Percentiles rank a stretch among this genome's conserved stretches.
Conservation (phyloP, 1,140 invertebrate species). For the Cydia fagiglandana region DNA sequence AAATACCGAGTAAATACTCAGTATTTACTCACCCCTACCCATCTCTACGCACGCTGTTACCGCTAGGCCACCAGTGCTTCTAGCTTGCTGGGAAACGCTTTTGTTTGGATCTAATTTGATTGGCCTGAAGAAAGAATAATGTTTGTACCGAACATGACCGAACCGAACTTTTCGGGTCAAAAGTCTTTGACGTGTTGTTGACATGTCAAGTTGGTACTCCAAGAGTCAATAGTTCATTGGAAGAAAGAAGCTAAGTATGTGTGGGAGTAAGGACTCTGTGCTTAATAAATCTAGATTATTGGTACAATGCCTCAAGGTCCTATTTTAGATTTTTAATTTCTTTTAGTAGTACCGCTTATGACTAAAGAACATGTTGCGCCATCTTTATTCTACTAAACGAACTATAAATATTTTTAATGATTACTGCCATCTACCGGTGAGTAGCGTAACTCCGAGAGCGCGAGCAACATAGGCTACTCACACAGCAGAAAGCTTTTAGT, state of each 20-base stretch:
- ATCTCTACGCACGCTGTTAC: too few relatives aligned
- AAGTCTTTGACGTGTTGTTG: neutral
- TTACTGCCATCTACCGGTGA: neutral
- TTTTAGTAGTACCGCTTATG: too few relatives aligned
- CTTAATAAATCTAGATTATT: neutral
- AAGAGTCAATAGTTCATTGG: slow-evolving; percentile 23
- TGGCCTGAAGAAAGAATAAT: too few relatives aligned
- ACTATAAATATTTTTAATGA: neutral
- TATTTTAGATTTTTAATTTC: too few relatives aligned
- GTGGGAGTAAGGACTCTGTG: neutral
- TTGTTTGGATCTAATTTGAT: too few relatives aligned
- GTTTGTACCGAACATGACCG: neutral
- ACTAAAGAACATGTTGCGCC: neutral
- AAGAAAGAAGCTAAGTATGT: neutral
- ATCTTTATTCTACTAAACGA: neutral
- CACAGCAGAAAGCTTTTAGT: neutral
- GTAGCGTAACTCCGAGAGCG: neutral
- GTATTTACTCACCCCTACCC: too few relatives aligned
- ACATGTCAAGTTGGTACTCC: slow-evolving; percentile 28
- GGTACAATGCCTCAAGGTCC: too few relatives aligned
- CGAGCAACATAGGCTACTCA: too few relatives aligned
- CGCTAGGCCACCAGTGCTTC: too few relatives aligned
- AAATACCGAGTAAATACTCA: too few relatives aligned
- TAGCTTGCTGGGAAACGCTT: too few relatives aligned
- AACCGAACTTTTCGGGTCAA: neutral